phyloP scores from a whole-genome alignment of 2,888 invertebrate species.

The Plemyria rubiginata region DNA sequence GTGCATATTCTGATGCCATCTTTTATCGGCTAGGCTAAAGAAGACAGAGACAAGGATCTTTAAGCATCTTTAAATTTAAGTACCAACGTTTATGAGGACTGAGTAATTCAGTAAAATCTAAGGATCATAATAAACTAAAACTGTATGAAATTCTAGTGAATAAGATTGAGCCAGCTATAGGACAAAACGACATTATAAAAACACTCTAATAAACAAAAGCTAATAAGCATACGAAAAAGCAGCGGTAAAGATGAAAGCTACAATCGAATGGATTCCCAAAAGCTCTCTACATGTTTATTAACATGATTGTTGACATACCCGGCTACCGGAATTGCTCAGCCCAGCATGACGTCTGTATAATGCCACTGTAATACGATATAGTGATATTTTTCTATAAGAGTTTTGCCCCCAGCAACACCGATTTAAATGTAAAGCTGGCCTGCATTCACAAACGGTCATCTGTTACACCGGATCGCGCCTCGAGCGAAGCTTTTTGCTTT shows the following conservation, averaged over 20 bases:
- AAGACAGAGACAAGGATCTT: too few relatives aligned
- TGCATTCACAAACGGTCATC: conserved; percentile 33
- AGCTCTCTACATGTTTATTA: conserved; percentile 23
- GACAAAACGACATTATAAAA: too few relatives aligned
- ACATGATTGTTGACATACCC: conserved; percentile 24
- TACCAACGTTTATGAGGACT: too few relatives aligned
- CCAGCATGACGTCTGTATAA: conserved; percentile 37
- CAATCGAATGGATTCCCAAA: conserved; percentile 6
- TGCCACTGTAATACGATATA: conserved; percentile 36
- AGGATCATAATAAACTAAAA: too few relatives aligned
- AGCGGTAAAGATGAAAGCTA: conserved; percentile 23
- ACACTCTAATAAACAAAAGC: too few relatives aligned
- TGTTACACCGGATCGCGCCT: conserved; percentile 35
- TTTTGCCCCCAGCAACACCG: conserved; percentile 40
- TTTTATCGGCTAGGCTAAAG: too few relatives aligned
- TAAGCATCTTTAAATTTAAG: too few relatives aligned
- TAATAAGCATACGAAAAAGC: too few relatives aligned
- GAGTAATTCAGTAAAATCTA: too few relatives aligned
- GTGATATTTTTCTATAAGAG: conserved; percentile 41
- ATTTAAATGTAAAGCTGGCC: conserved; percentile 40
- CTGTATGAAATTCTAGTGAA: too few relatives aligned
- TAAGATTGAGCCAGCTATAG: too few relatives aligned
- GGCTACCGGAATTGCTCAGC: conserved; percentile 34
- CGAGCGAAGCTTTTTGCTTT: not conserved
- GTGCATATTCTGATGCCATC: too few relatives aligned